These are phyloP conservation scores for Synanthedon myopaeformis DNA, from an alignment of 2,888 invertebrate species.

Conservation along the genomic window DNA sequence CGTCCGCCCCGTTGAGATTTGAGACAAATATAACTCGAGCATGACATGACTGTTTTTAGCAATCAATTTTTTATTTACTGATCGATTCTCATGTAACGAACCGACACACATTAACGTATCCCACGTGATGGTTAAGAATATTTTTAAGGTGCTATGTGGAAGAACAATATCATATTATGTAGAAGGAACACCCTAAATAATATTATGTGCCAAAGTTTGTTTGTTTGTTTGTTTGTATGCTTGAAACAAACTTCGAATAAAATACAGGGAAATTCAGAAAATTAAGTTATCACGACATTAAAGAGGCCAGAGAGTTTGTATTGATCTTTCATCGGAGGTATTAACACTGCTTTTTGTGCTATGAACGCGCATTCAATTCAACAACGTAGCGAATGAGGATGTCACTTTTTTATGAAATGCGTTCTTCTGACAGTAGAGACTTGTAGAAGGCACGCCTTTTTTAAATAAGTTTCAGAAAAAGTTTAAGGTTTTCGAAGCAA, in stretches of 20 bases:
- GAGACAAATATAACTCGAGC: constrained; percentile 23
- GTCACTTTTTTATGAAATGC: background rate
- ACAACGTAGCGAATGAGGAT: background rate
- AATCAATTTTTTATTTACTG: constrained; percentile 7
- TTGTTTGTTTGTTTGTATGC: too few species aligned
- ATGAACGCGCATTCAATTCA: background rate
- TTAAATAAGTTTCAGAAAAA: too few species aligned
- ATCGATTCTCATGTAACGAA: constrained; percentile 2
- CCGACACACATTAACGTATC: background rate
- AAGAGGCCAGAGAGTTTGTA: too few species aligned
- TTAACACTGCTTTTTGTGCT: background rate
- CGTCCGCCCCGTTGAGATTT: constrained; percentile 20
- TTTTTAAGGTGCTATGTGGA: background rate
- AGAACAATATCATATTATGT: background rate
- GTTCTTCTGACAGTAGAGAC: background rate
- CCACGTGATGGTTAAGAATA: background rate
- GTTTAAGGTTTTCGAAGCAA: too few species aligned
- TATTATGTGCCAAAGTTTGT: too few species aligned
- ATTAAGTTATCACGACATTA: too few species aligned
- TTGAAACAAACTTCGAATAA: too few species aligned
- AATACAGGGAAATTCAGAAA: too few species aligned
- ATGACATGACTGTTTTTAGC: constrained; percentile 26
- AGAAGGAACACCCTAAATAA: too few species aligned
- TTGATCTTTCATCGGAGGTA: background rate
- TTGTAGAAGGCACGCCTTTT: too few species aligned